Evolutionary conservation across 2,113 vertebrate genomes (phyloP), one percentile per base, ranked within the genome.

Genomic region (Micronisus gabar): DNA sequence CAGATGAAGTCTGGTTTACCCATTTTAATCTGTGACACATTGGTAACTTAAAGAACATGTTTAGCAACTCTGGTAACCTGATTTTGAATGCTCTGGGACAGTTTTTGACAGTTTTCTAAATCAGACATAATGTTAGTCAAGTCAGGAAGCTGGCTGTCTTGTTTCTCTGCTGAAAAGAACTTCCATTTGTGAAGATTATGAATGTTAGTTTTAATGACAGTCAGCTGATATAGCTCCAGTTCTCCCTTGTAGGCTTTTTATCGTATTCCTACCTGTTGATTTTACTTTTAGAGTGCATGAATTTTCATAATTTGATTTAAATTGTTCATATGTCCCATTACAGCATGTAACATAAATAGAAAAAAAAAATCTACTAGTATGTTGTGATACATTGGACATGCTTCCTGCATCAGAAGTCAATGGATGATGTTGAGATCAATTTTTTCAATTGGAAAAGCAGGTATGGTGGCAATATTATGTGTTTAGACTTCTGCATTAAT

Each of bases 381-480:
- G 61, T 94, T 96, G 83, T 96, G 91, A 88, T 91, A 89, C 84
- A 62, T 63, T 93, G 88, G 91, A 93, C 82, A 71, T 95, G 76
- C 65, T 88, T 94, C 93, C 89, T 97, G 84, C 78, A 74, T 93
- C 91, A 38, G 81, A 93, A 96, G 84, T 88, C 90, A 89, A 40
- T 91, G 86, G 89, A 91, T 96, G 94, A 95, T 88, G 65, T 94
- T 96, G 76, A 94, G 91, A 91, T 94, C 81, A 86, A 56, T 97
- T 96, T 95, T 61, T 94, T 73, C 91, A 79, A 59, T 88, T 95
- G 91, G 91, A 96, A 81, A 84, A 96, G 56, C 96, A 95, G 95
- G 93, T 95, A 89, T 30, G 84, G n/a, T 95, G 84, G 70, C 65
- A 85, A 47, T 56, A 13, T 87, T 68, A 21, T 38, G 38, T 67